Evolutionary conservation across 2,797 vertebrate species (phyloP).

Genomic region (Enteromius afrohamiltoni): DNA sequence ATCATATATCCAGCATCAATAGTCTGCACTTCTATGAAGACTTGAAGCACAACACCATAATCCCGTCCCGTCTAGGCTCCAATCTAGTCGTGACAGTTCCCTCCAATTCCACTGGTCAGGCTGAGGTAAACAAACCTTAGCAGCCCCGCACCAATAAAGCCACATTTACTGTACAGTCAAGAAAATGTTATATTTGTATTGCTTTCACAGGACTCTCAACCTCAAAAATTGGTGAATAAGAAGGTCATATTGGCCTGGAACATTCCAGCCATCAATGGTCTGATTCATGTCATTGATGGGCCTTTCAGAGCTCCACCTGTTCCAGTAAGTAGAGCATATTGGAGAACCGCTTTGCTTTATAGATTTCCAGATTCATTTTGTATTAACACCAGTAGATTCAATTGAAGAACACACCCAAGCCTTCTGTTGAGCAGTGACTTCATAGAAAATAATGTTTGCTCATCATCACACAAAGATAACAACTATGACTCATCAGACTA

Average conservation of each 20-base stretch:
- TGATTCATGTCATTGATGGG: slow-evolving; percentile 88
- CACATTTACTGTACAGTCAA: neutral
- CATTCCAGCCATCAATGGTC: slow-evolving; percentile 88
- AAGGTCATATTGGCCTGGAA: slow-evolving; percentile 85
- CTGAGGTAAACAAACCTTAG: slow-evolving; percentile 46
- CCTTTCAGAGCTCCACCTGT: slow-evolving; percentile 80
- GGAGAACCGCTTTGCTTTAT: neutral
- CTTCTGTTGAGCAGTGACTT: neutral
- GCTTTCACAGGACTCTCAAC: slow-evolving; percentile 60
- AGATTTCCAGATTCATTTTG: neutral
- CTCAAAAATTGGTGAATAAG: slow-evolving; percentile 78
- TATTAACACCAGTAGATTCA: neutral
- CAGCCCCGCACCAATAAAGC: neutral
- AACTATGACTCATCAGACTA: neutral
- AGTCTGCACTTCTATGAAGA: slow-evolving; percentile 79
- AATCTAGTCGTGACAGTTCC: slow-evolving; percentile 76
- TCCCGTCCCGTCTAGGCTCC: slow-evolving; percentile 83
- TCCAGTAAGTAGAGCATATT: slow-evolving; percentile 64
- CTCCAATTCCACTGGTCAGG: slow-evolving; percentile 33
- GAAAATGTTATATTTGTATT: neutral
- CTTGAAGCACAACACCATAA: slow-evolving; percentile 73
- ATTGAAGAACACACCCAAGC: neutral
- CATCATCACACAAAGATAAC: neutral
- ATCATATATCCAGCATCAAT: slow-evolving; percentile 84
- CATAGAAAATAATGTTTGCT: neutral